Base-by-base conservation (phyloP, 2,888 invertebrate genomes). In the Geophilus truncorum region DNA sequence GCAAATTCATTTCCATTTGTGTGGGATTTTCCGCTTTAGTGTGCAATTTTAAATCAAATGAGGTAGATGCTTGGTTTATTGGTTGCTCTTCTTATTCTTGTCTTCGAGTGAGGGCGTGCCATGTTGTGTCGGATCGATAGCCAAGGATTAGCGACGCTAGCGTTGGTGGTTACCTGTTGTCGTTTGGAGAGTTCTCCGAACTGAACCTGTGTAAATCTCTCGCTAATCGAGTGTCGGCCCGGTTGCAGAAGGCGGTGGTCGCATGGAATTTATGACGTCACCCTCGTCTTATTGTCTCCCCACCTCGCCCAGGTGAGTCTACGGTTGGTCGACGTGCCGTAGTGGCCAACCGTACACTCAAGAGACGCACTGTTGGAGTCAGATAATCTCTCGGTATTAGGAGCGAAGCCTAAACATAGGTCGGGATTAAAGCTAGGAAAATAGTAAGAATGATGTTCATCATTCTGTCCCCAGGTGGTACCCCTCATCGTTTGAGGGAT, bases 391-490 rank as follows among this genome's bases (percentile, higher is more conserved):
- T 12, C 6, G 70, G 57, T 9, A 70, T 70, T 70, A 70, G 25
- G 70, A 70, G n/a, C n/a, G 70, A 45, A 70, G 70, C 70, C 70
- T 70, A 70, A 70, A 70, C 70, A 70, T 70, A 70, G 70, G 70
- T 70, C 70, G 70, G 28, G 70, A 70, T 70, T 70, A 70, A 70
- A 70, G 70, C 10, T 70, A n/a, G 70, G 70, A 10, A 70, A 70
- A 70, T 28, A 70, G 12, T 70, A 45, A 70, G 70, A 70, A 70
- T 70, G 70, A 4, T 70, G 70, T 70, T 70, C 70, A 70, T 70
- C 70, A 70, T 70, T 28, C 70, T 70, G 70, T 70, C 70, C 70
- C 70, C 70, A 70, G 70, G 70, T 70, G 70, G 70, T 28, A 28
- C 70, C 70, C 70, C 70, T 70, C 70, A 23, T 70, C 70, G 70